phyloP scores from a whole-genome alignment of 2,888 invertebrate species.

The Drosophila neotestacea region DNA sequence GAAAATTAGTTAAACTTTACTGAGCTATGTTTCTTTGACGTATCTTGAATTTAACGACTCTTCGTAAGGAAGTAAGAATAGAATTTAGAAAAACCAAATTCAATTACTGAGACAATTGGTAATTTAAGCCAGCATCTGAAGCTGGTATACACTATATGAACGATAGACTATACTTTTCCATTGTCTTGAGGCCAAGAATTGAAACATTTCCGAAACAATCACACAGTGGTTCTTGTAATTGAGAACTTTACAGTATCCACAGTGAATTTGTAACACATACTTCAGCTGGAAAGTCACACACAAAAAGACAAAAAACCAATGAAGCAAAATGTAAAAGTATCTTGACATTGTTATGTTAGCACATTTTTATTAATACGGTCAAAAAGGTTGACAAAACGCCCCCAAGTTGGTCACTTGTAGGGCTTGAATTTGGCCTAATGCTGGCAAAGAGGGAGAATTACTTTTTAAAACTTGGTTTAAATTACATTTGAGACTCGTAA shows the following conservation, averaged over 20 bases:
- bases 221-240: slow-evolving; percentile 53
- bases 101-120: slow-evolving; percentile 58
- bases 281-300: slow-evolving; percentile 14
- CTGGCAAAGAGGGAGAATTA: neutral
- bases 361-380: slow-evolving; percentile 51
- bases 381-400: slow-evolving; percentile 27
- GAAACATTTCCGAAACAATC: slow-evolving; percentile 24
- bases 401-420: slow-evolving; percentile 41
- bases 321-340: slow-evolving; percentile 59
- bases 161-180: slow-evolving; percentile 3
- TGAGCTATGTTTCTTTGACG: neutral
- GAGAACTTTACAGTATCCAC: slow-evolving; percentile 68
- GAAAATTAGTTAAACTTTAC: neutral
- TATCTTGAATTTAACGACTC: neutral
- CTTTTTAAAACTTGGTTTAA: slow-evolving; percentile 9
- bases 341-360: slow-evolving; percentile 59
- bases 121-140: slow-evolving; percentile 45
- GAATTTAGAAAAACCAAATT: slow-evolving; percentile 49
- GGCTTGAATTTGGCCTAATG: slow-evolving; percentile 38
- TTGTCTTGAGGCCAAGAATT: slow-evolving; percentile 16
- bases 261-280: slow-evolving; percentile 47
- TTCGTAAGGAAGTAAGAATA: neutral
- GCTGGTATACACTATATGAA: slow-evolving; percentile 11
- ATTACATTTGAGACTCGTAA: slow-evolving; percentile 24
- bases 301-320: slow-evolving; percentile 44